phyloP scores from a whole-genome alignment of 2,113 vertebrate genomes.

The Crotalus horridus region DNA sequence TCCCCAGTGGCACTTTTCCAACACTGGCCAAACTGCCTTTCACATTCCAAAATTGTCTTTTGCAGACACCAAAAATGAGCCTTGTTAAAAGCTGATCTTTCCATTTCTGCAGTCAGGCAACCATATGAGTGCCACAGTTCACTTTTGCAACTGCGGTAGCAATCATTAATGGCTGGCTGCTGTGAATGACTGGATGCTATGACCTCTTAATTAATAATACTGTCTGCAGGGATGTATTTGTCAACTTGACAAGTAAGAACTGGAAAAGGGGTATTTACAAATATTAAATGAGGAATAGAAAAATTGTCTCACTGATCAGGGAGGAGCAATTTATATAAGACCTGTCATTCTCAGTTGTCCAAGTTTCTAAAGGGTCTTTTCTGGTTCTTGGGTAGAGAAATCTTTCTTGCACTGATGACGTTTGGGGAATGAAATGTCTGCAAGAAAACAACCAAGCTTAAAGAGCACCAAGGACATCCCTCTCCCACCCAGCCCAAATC shows the following conservation, averaged over 20 bases:
- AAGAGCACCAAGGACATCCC: too few relatives aligned
- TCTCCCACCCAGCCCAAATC: background rate
- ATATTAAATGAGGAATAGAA: constrained; percentile 39
- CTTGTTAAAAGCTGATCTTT: constrained; percentile 38
- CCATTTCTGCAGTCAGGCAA: constrained; percentile 28
- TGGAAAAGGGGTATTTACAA: constrained; percentile 46
- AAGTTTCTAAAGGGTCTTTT: background rate
- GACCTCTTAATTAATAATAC: constrained; percentile 50
- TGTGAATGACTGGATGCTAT: constrained; percentile 32
- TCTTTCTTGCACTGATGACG: background rate
- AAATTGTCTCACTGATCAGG: constrained; percentile 27
- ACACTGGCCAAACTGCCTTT: constrained; percentile 21
- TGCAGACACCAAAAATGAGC: constrained; percentile 2
- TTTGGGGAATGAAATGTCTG: background rate
- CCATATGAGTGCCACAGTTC: constrained; percentile 40
- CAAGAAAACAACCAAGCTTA: background rate
- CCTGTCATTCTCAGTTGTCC: background rate
- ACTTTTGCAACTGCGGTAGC: constrained; percentile 21
- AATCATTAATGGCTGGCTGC: background rate
- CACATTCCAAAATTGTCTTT: constrained; percentile 33
- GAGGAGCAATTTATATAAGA: constrained; percentile 22
- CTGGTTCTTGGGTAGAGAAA: background rate
- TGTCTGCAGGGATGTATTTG: constrained; percentile 39
- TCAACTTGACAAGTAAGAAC: constrained; percentile 24
- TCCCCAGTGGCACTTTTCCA: background rate